Conservation (phyloP, 2,888 invertebrate species). For the Calameuta pallipes region DNA sequence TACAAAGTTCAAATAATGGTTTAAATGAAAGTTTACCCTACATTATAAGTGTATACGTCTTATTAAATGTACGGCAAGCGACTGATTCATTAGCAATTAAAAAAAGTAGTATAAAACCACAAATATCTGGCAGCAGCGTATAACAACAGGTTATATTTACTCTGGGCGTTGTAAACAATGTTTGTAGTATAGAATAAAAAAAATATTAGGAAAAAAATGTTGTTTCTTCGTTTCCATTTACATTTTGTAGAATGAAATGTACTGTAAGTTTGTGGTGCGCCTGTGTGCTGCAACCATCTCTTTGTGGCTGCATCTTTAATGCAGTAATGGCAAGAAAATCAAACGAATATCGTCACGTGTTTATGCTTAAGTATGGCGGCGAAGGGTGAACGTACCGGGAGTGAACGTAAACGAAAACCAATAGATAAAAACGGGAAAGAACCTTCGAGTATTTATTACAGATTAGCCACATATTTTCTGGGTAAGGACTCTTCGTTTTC, state of each 20-base stretch:
- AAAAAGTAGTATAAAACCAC: not conserved
- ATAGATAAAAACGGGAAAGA: not conserved
- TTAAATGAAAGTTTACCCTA: not conserved
- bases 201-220: not conserved
- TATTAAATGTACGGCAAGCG: not conserved
- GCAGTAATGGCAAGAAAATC: not conserved
- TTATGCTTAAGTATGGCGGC: slow-evolving; percentile 22
- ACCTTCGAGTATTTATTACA: not conserved
- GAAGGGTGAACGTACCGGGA: not conserved
- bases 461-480: not conserved
- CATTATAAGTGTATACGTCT: not conserved
- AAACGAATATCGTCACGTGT: slow-evolving; percentile 5
- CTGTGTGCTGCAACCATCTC: not conserved
- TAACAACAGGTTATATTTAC: not conserved
- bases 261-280: not conserved
- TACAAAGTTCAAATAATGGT: not conserved
- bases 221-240: not conserved
- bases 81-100: not conserved
- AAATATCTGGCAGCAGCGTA: not conserved
- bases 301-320: not conserved
- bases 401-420: not conserved
- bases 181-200: not conserved
- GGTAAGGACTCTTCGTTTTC: not conserved
- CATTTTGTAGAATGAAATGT: not conserved
- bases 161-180: not conserved